Evolutionary conservation across 2,888 invertebrate genomes (phyloP), one percentile per base, ranked within the genome.

Genomic region (Phengaris arion): DNA sequence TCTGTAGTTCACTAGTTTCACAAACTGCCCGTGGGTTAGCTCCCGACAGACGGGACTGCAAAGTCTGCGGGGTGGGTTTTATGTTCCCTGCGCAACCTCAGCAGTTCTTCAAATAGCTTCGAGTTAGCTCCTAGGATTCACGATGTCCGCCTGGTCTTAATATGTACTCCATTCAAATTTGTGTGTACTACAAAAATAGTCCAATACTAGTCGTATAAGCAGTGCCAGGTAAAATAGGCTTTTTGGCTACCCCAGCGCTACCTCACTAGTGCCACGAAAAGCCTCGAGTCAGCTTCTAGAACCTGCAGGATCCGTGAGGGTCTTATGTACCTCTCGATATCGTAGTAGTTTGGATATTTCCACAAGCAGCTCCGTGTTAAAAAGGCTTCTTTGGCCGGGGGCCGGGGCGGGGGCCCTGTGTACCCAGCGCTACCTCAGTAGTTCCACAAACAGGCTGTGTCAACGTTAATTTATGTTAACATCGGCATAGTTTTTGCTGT

Each of bases 391-490:
- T 22, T 10, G 45, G 12, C 1, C 6, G 35, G 64, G 22, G 35
- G 2, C 12, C 13, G 12, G 35, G 12, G 35, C 35, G 64, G 72
- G 72, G 22, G 54, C 7, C 13, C 22, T 35, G 52, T 70, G 51
- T 51, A 9, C 35, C 35, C 52, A 54, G 52, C 72, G 87, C 88
- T 88, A 86, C 87, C 85, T 87, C 86, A 87, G 88, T 85, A 87
- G 88, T 85, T 83, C 81, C 81, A 81, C 83, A 85, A 87, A 87
- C 83, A 86, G 80, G 79, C 79, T 77, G 75, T 74, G 77, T 78
- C 76, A 73, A 68, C 74, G 74, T 85, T 87, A 88, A 89, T 89
- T 86, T 85, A 84, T 87, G 87, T 89, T 87, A 77, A 75, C 75
- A 76, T 77, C 76, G 77, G 59, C 77, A 77, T 73, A 77, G 80